A percentile compares a stretch with the other conserved stretches of the same genome.
Conservation (phyloP, 2,797 vertebrate genomes). For the Pangasius djambal region DNA sequence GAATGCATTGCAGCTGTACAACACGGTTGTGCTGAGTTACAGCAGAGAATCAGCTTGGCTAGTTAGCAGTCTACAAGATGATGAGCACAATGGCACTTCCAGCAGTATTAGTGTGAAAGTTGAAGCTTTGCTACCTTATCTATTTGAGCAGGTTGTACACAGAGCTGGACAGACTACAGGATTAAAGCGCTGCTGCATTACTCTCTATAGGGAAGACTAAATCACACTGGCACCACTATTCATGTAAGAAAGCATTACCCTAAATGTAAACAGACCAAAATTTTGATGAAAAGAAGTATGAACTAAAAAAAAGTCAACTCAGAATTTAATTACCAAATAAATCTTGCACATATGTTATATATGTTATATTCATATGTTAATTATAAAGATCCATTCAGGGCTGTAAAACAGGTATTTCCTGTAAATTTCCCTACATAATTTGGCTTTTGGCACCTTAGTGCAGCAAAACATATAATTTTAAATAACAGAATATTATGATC, state of each 20-base stretch:
- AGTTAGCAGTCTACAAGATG: background rate
- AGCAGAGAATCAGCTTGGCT: background rate
- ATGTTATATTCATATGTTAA: background rate
- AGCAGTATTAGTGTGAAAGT: background rate
- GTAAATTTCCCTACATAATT: background rate
- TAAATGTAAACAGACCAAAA: background rate
- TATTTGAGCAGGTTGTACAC: background rate
- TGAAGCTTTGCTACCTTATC: background rate
- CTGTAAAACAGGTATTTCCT: background rate
- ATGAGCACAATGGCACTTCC: background rate
- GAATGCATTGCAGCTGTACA: background rate
- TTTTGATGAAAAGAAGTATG: background rate
- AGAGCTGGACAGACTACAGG: background rate
- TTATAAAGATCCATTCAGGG: background rate
- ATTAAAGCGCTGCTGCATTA: background rate
- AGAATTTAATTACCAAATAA: background rate
- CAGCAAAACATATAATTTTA: background rate
- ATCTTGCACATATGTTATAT: background rate
- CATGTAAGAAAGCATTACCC: background rate
- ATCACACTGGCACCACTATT: background rate
- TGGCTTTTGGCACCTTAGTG: background rate
- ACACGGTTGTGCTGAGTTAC: background rate
- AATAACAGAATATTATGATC: background rate
- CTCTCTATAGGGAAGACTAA: background rate
- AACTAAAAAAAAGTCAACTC: background rate